phyloP scores from a whole-genome alignment of 1,140 invertebrate genomes.

The Armadillidium nasatum region DNA sequence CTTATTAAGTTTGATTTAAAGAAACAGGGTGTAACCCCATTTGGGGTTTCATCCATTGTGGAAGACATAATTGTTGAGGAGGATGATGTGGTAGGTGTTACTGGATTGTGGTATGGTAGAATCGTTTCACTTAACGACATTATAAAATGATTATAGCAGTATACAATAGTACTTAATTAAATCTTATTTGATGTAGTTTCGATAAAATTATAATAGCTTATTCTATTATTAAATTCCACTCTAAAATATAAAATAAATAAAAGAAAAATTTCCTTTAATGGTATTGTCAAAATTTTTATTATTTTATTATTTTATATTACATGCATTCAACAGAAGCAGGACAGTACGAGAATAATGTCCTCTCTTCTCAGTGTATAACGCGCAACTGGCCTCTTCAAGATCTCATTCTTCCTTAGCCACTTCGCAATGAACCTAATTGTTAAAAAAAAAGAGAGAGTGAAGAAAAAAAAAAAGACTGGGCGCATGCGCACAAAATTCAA shows the following conservation, averaged over 20 bases:
- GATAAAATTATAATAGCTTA: background rate
- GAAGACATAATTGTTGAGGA: background rate
- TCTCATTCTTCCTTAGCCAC: background rate
- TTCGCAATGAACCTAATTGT: too few relatives aligned
- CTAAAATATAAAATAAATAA: background rate
- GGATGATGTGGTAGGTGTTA: background rate
- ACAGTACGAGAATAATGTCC: background rate
- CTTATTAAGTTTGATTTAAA: slow-evolving; percentile 13
- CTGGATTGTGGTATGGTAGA: background rate
- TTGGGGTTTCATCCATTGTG: background rate
- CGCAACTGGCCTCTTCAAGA: background rate
- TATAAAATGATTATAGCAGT: background rate
- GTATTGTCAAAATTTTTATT: too few relatives aligned
- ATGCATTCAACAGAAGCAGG: slow-evolving; percentile 7
- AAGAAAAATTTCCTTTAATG: background rate
- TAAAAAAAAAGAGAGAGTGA: too few relatives aligned
- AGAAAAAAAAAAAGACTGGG: background rate
- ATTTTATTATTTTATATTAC: background rate
- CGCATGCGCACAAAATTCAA: background rate
- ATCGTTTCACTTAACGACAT: background rate
- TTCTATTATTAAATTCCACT: background rate
- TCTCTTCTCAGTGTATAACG: background rate
- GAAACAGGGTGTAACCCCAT: background rate
- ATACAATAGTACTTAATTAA: background rate
- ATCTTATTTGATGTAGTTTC: background rate